Evolutionary conservation across 2,888 invertebrate species (phyloP), one percentile per base, ranked within the genome.

Genomic region (Apamea crenata): DNA sequence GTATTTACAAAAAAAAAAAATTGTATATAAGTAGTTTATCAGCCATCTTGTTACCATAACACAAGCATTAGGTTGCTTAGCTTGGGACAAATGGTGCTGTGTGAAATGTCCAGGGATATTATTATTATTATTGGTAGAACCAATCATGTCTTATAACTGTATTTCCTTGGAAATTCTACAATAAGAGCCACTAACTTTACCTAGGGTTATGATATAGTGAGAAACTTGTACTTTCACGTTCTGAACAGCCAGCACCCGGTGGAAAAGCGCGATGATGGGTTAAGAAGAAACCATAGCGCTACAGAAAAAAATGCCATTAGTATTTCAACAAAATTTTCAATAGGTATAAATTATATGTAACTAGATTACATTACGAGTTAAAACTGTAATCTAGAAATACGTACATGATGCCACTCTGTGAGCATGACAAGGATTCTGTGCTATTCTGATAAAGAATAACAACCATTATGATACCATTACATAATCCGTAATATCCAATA

Each of bases 401-500:
- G 2, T 10, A 10, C 21, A 10, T 1, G 53, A 32, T 29, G 25
- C 18, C 47, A 36, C 10, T 50, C 32, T n/a, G 36, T 12, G 18
- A 18, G 44, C 1, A 10, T 18, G n/a, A 14, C 44, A 6, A 66
- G 4, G 25, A 40, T 21, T n/a, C 25, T 29, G 47, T 32, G 59
- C n/a, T 7, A 21, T 44, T 67, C 6, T 25, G 29, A 68, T 36
- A 18, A 14, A 18, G 0, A 63, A 84, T 29, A 66, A 16, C 47
- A 71, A 18, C 8, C 36, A 36, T 47, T 14, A 84, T 63, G n/a
- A 67, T 67, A 67, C 8, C 66, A 47, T 76, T 44, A 77, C 66
- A 61, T 29, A 67, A 83, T 74, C 74, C 59, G 63, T 59, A 81
- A 73, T 65, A 82, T 74, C 73, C 59, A 80, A 85, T 79, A 80